Percentiles rank a stretch among this genome's conserved stretches.
Conservation (phyloP, 1,140 invertebrate species). For the Monochamus saltuarius region DNA sequence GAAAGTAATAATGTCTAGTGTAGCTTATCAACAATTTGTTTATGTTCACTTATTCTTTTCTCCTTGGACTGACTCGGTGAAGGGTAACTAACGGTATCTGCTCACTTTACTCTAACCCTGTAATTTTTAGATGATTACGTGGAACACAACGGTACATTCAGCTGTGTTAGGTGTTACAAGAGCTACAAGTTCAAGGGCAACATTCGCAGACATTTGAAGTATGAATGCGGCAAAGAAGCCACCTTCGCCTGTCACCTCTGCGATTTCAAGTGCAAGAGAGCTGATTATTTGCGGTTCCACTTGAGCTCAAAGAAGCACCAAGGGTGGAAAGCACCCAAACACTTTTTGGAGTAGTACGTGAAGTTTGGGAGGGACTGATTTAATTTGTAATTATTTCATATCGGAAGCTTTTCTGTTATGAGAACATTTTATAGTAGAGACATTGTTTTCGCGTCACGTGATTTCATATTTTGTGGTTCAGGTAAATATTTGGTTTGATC, state of each 20-base stretch:
- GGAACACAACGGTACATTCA: conserved; percentile 31
- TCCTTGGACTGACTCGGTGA: conserved; percentile 9
- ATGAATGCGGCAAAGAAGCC: conserved; percentile 49
- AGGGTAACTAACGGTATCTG: not conserved
- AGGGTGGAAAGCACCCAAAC: too few relatives aligned
- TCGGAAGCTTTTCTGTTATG: too few relatives aligned
- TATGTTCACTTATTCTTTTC: too few relatives aligned
- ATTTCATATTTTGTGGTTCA: too few relatives aligned
- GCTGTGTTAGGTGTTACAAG: conserved; percentile 33
- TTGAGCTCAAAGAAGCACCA: conserved; percentile 35
- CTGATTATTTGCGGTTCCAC: conserved; percentile 38
- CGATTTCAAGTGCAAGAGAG: conserved; percentile 48
- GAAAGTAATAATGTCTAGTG: not conserved
- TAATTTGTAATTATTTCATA: too few relatives aligned
- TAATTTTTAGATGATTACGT: conserved; percentile 29
- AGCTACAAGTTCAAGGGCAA: conserved; percentile 41
- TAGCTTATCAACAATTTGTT: not conserved
- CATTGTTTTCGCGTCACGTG: too few relatives aligned
- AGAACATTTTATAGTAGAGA: too few relatives aligned
- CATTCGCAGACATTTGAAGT: conserved; percentile 36
- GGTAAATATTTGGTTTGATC: too few relatives aligned
- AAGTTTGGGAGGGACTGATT: too few relatives aligned
- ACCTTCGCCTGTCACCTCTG: conserved; percentile 52
- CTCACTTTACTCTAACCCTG: conserved; percentile 1
- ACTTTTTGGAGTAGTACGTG: too few relatives aligned